Evolutionary conservation across 2,797 vertebrate genomes (phyloP), one percentile per base, ranked within the genome.

Genomic region (Pangasius larnaudii): DNA sequence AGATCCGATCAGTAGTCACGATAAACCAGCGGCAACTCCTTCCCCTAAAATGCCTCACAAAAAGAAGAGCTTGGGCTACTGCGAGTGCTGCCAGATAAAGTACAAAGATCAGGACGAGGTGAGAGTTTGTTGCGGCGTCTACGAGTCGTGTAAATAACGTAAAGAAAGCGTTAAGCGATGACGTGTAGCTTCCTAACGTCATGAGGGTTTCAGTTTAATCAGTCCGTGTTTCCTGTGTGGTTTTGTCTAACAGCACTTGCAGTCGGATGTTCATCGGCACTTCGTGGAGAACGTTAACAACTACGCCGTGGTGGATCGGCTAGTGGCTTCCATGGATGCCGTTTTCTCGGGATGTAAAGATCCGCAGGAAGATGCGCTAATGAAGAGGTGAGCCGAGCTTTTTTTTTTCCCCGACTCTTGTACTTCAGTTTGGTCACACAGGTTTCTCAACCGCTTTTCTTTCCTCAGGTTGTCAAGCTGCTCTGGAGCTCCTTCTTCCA

Each of bases 21-120:
- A 93, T 2, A 92, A 93, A 86, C 90, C 90, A 61, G 89, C 83
- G n/a, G 89, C 89, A 85, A 93, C 46, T n/a, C 93, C 92, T 5
- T 94, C 93, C 36, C 93, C 90, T 0, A 94, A 90, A 93, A 90
- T 84, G 5, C 90, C 90, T 4, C 93, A 90, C 27, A 96, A 93
- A 84, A 96, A 96, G 86, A 96, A 95, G 89, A 93, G 91, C 33
- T 16, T 78, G 71, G 94, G 96, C 0, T 97, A 96, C 89, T 98
- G 97, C 24, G 97, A 98, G 94, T 97, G 97, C 93, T 99, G 97
- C 91, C 94, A 93, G 3, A 93, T 96, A 72, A 89, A 95, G 74
- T 98, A 97, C 46, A 92, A 92, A 46, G 95, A 96, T 88, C 94
- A 97, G 89, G 94, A 95, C 0, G 90, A 94, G 96, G 97, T 98